These are phyloP conservation scores for Tachystola acroxantha DNA, from an alignment of 2,888 invertebrate genomes.

Conservation along the genomic window DNA sequence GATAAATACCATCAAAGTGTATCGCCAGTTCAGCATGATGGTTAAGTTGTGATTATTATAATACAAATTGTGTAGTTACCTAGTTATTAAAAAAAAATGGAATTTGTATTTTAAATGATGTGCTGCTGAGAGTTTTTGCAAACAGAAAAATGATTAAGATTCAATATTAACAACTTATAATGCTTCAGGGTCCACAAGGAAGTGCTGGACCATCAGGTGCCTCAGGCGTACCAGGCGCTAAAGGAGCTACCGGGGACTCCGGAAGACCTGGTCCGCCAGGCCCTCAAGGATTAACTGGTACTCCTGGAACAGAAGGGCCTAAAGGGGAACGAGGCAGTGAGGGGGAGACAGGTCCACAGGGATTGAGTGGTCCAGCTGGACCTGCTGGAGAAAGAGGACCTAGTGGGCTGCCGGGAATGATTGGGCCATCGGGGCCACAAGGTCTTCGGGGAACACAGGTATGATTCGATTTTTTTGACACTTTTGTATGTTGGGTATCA, in stretches of 20 bases:
- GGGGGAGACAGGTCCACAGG: constrained; percentile 83
- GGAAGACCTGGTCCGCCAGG: constrained; percentile 84
- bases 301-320: constrained; percentile 83
- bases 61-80: no score
- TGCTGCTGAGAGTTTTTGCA: no score
- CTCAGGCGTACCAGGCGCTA: constrained; percentile 82
- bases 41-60: no score
- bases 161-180: no score
- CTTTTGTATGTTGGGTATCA: no score
- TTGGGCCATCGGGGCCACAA: constrained; percentile 81
- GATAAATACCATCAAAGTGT: no score
- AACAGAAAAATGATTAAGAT: no score
- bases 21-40: no score
- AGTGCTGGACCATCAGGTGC: constrained; percentile 82
- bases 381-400: constrained; percentile 82
- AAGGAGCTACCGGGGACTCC: constrained; percentile 83
- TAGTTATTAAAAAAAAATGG: no score
- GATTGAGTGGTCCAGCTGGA: constrained; percentile 84
- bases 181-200: constrained; percentile 87
- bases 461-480: no score
- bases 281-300: constrained; percentile 83
- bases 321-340: constrained; percentile 87
- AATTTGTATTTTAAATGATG: no score
- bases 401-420: constrained; percentile 79
- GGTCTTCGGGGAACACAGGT: constrained; percentile 82